phyloP scores from a whole-genome alignment of 92 coral and sea anemone species.

The Bergia puertoricense region DNA sequence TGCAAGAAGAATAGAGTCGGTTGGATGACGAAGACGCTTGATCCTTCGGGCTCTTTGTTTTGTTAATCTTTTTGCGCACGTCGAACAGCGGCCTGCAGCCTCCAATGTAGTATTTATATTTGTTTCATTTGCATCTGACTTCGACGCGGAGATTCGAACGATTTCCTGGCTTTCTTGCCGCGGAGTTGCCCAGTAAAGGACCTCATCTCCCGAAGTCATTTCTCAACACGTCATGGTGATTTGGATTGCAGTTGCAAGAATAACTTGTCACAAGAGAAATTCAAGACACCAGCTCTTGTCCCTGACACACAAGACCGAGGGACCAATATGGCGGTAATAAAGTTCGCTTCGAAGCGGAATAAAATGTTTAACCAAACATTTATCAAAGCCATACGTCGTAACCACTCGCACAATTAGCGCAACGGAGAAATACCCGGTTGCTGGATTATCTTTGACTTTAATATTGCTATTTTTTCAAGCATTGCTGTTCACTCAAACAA shows the following conservation, averaged over 20 bases:
- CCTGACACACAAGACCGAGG: background rate
- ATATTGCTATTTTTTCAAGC: background rate
- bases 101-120: background rate
- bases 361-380: slow-evolving; percentile 4
- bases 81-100: slow-evolving; percentile 11
- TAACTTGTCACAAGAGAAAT: background rate
- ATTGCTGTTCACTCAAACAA: background rate
- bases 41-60: slow-evolving; percentile 45
- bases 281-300: background rate
- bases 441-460: slow-evolving; percentile 1
- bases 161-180: slow-evolving; percentile 2
- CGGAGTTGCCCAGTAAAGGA: slow-evolving; percentile 39
- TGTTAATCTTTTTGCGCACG: slow-evolving; percentile 9
- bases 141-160: slow-evolving; percentile 11
- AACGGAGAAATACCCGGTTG: background rate
- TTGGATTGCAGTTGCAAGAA: background rate
- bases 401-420: slow-evolving; percentile 6
- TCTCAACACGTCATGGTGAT: slow-evolving; percentile 22
- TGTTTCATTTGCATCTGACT: slow-evolving; percentile 37
- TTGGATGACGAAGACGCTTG: slow-evolving; percentile 79
- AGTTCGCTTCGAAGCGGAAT: slow-evolving; percentile 4
- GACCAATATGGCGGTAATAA: slow-evolving; percentile 22
- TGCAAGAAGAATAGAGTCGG: slow-evolving; percentile 61
- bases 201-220: slow-evolving; percentile 37
- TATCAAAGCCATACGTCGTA: slow-evolving; percentile 6